Percentiles rank a stretch among this genome's conserved stretches.
Conservation (phyloP, 2,888 invertebrate genomes). For the Eledona agricola region DNA sequence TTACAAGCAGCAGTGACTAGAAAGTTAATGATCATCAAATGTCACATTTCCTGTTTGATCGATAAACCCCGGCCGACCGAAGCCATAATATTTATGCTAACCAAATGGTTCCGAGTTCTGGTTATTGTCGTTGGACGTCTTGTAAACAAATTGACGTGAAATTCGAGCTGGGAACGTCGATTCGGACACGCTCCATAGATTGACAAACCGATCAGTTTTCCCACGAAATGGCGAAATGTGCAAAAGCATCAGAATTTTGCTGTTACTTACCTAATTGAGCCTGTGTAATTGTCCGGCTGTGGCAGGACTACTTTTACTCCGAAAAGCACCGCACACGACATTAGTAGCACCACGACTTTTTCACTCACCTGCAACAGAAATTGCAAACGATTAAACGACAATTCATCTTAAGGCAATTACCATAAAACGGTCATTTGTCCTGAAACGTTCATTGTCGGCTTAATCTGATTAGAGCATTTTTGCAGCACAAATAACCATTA, state of each 20-base stretch:
- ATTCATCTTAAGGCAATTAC: conserved; percentile 10
- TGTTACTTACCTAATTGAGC: conserved; percentile 16
- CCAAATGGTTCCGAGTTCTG: no score
- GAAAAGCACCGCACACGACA: conserved; percentile 12
- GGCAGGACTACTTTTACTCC: conserved; percentile 24
- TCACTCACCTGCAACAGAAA: conserved; percentile 26
- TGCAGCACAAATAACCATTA: conserved; percentile 5
- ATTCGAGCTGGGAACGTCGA: no score
- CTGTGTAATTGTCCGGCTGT: conserved; percentile 7
- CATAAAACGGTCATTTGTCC: conserved; percentile 8
- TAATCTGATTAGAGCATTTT: conserved; percentile 6
- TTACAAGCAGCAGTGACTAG: conserved; percentile 14
- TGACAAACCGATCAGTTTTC: no score
- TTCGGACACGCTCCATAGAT: no score
- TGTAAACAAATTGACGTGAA: no score
- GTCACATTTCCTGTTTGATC: conserved; percentile 21
- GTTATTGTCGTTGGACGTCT: no score
- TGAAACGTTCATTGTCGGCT: conserved; percentile 6
- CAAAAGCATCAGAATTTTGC: no score
- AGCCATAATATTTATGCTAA: conserved; percentile 1
- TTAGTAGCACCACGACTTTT: no score
- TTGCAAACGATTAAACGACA: conserved; percentile 2
- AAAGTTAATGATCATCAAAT: conserved; percentile 17
- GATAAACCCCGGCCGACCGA: not conserved
- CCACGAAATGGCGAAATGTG: no score